These are phyloP conservation scores for Takifugu rubripes DNA, from an alignment of 2,797 vertebrate genomes.

Conservation along the genomic window DNA sequence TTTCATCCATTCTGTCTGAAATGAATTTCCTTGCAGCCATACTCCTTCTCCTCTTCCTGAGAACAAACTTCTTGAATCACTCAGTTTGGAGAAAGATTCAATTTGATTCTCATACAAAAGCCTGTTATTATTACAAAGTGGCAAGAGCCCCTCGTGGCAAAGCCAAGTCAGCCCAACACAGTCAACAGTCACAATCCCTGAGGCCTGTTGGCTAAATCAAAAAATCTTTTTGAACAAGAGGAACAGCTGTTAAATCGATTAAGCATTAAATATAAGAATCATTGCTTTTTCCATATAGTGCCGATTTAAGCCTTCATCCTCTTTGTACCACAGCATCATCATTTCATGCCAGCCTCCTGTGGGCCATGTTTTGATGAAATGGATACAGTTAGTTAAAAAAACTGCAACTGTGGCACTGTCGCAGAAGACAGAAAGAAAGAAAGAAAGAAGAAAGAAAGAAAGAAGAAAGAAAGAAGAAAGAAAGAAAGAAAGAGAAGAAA, in stretches of 20 bases:
- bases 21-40: constrained; percentile 47
- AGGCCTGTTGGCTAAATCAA: constrained; percentile 56
- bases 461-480: constrained; percentile 34
- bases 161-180: constrained; percentile 57
- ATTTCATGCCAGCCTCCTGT: constrained; percentile 38
- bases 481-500: constrained; percentile 3
- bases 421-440: constrained; percentile 19
- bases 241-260: constrained; percentile 63
- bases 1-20: constrained; percentile 50
- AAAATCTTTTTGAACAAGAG: constrained; percentile 28
- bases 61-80: constrained; percentile 54
- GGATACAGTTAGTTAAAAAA: constrained; percentile 56
- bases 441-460: constrained; percentile 22
- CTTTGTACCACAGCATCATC: constrained; percentile 1
- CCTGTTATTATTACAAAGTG: constrained; percentile 49
- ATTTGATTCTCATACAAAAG: constrained; percentile 64
- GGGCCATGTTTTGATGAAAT: constrained; percentile 57
- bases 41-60: constrained; percentile 29
- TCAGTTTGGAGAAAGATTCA: constrained; percentile 63
- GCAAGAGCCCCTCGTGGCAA: constrained; percentile 60
- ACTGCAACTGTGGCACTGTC: constrained; percentile 46
- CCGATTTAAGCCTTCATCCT: not conserved
- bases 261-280: constrained; percentile 56
- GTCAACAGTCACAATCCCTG: constrained; percentile 48
- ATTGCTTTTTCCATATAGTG: constrained; percentile 35